Evolutionary conservation across 2,888 invertebrate species (phyloP), one percentile per base, ranked within the genome.

Genomic region (Timema cristinae): DNA sequence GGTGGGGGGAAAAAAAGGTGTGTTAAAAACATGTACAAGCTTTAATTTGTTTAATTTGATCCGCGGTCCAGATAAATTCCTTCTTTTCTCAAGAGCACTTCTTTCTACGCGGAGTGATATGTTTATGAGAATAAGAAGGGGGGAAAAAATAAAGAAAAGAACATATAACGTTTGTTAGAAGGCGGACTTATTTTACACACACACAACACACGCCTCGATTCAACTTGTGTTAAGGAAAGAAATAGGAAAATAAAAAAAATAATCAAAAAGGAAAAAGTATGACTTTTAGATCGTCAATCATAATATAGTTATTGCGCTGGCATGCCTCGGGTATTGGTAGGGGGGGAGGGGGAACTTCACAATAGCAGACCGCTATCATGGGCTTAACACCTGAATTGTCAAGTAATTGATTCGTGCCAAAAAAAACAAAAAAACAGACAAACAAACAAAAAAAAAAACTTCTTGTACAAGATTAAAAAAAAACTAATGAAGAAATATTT

Each of bases 21-120:
- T 74, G 74, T 71, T 74, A 72, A 74, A 68, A 68, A 69, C 68
- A 63, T 63, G 47, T 48, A 68, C 72, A 71, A 71, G 72, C 68
- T 74, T 72, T 72, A 74, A 74, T 74, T 72, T 74, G 74, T 74
- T 74, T 74, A 74, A 74, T 74, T 72, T 67, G 74, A 74, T 74
- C 72, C 72, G 72, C 66, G 51, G 56, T 15, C 54, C 56, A 67
- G 72, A 72, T 72, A 72, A 72, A 69, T 63, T 13, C 59, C 63
- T 47, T n/a, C 63, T 48, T 54, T n/a, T 54, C 54, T n/a, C 54
- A 11, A 54, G n/a, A 54, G 11, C 54, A 54, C n/a, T 4, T 32
- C 32, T 32, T 32, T 32, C 32, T 32, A 32, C 32, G 32, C 32
- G 32, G 32, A 54, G 48, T 54, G 72, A 72, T 72, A 72, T 72